A percentile compares a stretch with the other conserved stretches of the same genome.
These are phyloP conservation scores for Leucoraja erinaceus DNA, from an alignment of 2,113 vertebrate genomes.

Conservation along the genomic window DNA sequence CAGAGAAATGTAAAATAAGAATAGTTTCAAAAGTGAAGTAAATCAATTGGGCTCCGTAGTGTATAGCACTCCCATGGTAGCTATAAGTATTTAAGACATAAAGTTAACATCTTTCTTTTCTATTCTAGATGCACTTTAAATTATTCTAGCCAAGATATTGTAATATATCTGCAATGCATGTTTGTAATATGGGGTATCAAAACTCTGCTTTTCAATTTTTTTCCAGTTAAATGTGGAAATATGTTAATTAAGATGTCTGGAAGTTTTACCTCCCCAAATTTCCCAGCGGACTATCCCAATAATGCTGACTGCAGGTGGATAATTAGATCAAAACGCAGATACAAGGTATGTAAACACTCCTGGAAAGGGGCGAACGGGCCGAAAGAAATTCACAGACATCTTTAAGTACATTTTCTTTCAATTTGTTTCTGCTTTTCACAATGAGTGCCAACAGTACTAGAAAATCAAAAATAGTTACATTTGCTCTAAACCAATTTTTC, in stretches of 20 bases:
- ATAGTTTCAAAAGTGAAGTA: too few relatives aligned
- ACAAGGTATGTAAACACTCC: neutral
- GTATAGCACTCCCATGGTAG: too few relatives aligned
- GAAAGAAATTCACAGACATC: neutral
- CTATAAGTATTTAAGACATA: too few relatives aligned
- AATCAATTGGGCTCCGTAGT: too few relatives aligned
- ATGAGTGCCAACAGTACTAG: neutral
- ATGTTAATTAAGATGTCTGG: neutral
- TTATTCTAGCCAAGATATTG: neutral
- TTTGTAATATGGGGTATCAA: neutral
- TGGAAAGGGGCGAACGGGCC: neutral
- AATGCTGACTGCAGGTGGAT: slow-evolving; percentile 4
- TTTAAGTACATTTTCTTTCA: neutral
- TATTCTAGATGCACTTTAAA: too few relatives aligned
- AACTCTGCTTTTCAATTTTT: neutral
- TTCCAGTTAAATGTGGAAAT: neutral
- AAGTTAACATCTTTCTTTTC: too few relatives aligned
- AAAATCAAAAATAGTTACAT: neutral
- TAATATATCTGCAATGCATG: neutral
- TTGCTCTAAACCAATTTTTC: neutral
- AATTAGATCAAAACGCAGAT: neutral
- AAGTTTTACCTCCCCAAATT: neutral
- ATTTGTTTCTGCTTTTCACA: neutral
- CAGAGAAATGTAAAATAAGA: neutral
- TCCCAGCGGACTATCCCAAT: neutral